Base-by-base conservation (phyloP, 1,140 invertebrate species). In the Danaus melanippus region DNA sequence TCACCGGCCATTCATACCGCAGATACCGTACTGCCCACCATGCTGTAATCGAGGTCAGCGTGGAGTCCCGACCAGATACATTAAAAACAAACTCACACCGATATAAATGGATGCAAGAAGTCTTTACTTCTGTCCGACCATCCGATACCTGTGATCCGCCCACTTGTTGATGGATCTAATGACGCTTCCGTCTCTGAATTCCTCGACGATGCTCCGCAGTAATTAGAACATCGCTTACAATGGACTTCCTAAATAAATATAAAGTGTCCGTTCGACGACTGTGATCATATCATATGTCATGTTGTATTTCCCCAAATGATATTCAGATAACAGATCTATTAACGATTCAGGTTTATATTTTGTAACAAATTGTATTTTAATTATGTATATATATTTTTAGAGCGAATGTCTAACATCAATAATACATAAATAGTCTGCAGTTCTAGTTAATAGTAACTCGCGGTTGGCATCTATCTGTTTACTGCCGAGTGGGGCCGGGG, bases 171-270 rank as follows among this genome's bases (percentile, higher is more conserved):
- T 42, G 51, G 56, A 64, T 69, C 74, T 67, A 56, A 56, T 62
- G 74, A 72, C 56, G 44, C 66, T 73, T 72, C 71, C 74, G 62
- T 39, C 56, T 67, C 41, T 56, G 51, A 59, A 65, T 63, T 56
- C 60, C 67, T 51, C 56, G 59, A 52, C 54, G 67, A 60, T 63
- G 60, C 41, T 15, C 42, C 53, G 55, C 56, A 53, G 55, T 49
- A 60, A 60, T 64, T 64, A 32, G 21, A 32, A 42, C 58, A 43
- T 49, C 58, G 54, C 43, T 48, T 48, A 62, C 56, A 51, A 49
- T 50, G 55, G 40, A 48, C 56, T 62, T 57, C 42, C 50, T 46
- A 50, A 55, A 32, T 32, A 32, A 32, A 32, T 32, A 32, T 32
- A 32, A 21, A 21, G 7, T 32, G 21, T 8, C 21, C 21, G 21